These are phyloP conservation scores for Pituophis catenifer DNA, from an alignment of 2,113 vertebrate species.

Conservation along the genomic window DNA sequence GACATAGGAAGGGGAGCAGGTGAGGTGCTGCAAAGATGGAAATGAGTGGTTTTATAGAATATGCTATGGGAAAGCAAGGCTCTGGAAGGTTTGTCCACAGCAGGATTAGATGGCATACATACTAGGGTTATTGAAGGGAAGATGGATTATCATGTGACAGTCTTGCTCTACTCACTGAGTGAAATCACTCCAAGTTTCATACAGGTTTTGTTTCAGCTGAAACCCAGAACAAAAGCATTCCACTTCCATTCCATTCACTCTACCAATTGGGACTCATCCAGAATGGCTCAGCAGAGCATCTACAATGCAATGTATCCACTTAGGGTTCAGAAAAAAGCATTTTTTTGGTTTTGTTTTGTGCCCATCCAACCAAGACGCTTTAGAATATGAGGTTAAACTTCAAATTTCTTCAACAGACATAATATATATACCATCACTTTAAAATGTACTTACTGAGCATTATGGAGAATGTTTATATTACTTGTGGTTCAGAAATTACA, in stretches of 20 bases:
- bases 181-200: background rate
- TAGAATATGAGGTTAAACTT: background rate
- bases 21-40: background rate
- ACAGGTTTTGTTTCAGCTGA: background rate
- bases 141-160: background rate
- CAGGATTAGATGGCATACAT: background rate
- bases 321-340: background rate
- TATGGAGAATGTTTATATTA: background rate
- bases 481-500: background rate
- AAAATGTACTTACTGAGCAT: constrained; percentile 10
- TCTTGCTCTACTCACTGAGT: background rate
- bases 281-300: background rate
- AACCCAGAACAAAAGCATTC: background rate
- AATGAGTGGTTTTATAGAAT: background rate
- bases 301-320: background rate
- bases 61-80: background rate
- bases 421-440: constrained; percentile 12
- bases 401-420: constrained; percentile 41
- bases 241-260: background rate
- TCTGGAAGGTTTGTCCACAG: background rate
- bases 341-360: background rate
- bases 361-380: background rate
- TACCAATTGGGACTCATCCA: background rate
- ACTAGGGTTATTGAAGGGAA: background rate
- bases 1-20: background rate